Conservation (phyloP, 2,113 vertebrate species). For the Pogonocichla stellata region DNA sequence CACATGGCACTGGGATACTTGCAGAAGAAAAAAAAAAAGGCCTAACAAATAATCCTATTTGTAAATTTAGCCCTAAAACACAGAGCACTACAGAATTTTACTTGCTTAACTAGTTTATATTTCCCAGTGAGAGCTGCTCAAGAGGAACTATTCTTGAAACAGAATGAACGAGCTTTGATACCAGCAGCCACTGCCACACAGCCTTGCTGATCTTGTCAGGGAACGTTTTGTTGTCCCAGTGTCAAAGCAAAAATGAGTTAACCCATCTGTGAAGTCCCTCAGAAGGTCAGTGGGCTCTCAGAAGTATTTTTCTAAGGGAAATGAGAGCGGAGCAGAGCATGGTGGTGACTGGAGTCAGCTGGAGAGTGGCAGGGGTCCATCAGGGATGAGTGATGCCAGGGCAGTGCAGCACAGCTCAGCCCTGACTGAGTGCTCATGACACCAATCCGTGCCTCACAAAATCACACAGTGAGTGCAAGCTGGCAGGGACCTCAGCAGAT, state of each 20-base stretch:
- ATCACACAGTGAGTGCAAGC: neutral
- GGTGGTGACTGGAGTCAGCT: neutral
- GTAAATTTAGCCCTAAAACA: neutral
- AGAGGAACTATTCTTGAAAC: neutral
- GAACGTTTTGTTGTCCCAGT: neutral
- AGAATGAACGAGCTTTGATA: neutral
- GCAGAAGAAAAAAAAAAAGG: neutral
- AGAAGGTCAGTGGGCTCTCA: neutral
- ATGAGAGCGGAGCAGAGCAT: neutral
- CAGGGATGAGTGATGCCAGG: accelerated
- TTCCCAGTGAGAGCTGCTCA: neutral
- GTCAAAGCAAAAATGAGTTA: neutral
- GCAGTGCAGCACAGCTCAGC: neutral
- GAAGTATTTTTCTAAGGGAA: neutral
- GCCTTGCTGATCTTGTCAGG: neutral
- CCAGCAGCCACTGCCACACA: neutral
- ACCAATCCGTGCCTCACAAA: neutral
- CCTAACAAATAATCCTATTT: neutral
- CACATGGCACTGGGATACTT: neutral
- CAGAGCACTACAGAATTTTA: neutral
- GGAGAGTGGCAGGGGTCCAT: neutral
- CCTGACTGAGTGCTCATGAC: neutral
- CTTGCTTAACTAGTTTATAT: neutral
- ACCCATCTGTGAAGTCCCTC: neutral
- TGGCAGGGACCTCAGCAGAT: neutral